Evolutionary conservation across 2,797 vertebrate genomes (phyloP).

Genomic region (Neomorphus geoffroyi): DNA sequence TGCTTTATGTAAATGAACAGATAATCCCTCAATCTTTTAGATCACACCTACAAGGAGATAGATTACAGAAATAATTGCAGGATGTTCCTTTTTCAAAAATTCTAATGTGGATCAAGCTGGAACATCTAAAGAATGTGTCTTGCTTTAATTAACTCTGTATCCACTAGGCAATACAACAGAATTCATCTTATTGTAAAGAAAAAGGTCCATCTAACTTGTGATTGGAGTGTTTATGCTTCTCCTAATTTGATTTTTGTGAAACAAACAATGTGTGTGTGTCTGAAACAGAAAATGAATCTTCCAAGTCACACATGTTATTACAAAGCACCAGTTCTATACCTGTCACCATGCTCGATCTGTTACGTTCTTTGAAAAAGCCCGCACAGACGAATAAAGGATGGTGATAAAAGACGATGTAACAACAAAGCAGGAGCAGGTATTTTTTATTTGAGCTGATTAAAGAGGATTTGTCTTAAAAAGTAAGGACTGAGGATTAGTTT

Average conservation of each 20-base stretch:
- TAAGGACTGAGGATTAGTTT: background rate
- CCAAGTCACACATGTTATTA: background rate
- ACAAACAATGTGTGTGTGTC: background rate
- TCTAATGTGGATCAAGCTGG: background rate
- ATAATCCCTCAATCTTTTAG: background rate
- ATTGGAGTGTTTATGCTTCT: background rate
- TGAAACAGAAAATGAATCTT: background rate
- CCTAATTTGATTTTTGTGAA: background rate
- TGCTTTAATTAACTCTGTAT: background rate
- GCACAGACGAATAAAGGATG: background rate
- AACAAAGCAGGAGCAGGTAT: background rate
- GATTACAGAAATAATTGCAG: background rate
- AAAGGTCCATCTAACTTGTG: background rate
- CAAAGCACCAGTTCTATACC: background rate
- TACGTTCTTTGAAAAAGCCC: background rate
- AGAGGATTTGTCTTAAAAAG: background rate
- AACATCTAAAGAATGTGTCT: background rate
- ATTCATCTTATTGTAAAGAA: background rate
- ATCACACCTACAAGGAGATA: background rate
- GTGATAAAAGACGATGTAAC: background rate
- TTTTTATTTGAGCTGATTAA: background rate
- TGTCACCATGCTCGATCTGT: background rate
- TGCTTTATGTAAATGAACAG: background rate
- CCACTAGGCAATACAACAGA: background rate
- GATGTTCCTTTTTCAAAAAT: background rate